These are phyloP conservation scores for Tipula vernalis DNA, from an alignment of 2,888 invertebrate species.

Conservation along the genomic window DNA sequence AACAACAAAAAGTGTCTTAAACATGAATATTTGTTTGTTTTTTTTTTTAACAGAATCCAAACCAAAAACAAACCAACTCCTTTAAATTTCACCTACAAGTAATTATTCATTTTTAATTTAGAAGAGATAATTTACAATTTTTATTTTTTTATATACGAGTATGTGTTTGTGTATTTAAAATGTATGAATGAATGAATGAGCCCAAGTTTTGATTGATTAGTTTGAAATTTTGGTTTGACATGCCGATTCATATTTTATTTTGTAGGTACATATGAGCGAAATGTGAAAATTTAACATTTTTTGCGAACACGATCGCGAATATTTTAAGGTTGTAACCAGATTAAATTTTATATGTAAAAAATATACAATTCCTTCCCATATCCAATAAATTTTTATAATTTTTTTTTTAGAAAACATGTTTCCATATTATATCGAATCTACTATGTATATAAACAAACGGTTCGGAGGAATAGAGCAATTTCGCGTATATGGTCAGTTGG, in stretches of 20 bases:
- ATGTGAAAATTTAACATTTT: background rate
- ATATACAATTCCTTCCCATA: background rate
- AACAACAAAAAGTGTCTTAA: background rate
- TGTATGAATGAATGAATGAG: background rate
- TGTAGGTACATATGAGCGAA: background rate
- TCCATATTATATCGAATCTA: background rate
- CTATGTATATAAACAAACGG: background rate
- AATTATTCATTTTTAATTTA: conserved; percentile 4
- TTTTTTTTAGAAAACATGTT: background rate
- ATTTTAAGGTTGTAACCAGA: background rate
- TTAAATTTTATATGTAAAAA: background rate
- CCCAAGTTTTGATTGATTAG: background rate
- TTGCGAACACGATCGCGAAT: background rate
- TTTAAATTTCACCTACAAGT: background rate
- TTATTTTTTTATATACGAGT: background rate
- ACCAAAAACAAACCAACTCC: background rate
- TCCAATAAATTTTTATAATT: background rate
- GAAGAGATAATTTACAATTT: background rate
- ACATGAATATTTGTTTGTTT: background rate
- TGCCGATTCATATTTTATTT: background rate
- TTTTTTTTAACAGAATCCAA: background rate
- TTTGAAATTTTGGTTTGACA: background rate
- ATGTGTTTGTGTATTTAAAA: background rate
- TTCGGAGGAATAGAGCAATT: background rate
- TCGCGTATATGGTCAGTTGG: background rate